phyloP scores from a whole-genome alignment of 2,113 vertebrate genomes.

The Aegithalos caudatus region DNA sequence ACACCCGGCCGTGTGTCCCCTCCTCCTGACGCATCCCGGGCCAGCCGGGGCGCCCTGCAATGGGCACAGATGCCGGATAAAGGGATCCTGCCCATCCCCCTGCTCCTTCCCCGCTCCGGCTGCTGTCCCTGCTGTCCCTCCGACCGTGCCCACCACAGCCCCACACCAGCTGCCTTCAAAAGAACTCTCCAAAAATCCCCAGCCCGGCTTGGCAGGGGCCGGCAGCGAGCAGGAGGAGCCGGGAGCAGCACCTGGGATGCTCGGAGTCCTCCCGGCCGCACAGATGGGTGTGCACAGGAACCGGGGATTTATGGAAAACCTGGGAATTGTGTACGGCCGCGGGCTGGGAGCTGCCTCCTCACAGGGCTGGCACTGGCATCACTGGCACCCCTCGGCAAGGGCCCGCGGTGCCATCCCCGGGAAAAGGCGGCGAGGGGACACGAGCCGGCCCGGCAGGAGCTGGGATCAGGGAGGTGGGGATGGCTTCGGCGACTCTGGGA shows the following conservation, averaged over 20 bases:
- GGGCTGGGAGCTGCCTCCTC: background rate
- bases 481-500: background rate
- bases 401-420: rapidly evolving
- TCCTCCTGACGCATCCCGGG: background rate
- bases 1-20: background rate
- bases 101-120: background rate
- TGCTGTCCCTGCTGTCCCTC: background rate
- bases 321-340: background rate
- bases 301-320: background rate
- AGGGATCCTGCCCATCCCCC: background rate
- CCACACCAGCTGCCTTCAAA: background rate
- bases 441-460: rapidly evolving
- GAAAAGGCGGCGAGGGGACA: background rate
- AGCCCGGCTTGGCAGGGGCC: background rate
- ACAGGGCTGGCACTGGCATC: background rate
- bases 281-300: background rate
- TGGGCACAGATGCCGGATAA: background rate
- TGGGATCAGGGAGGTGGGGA: background rate
- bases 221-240: background rate
- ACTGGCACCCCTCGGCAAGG: background rate
- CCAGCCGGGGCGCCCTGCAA: background rate
- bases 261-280: background rate
- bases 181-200: background rate
- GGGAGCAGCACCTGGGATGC: background rate
- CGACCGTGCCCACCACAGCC: background rate